Evolutionary conservation across 1,140 invertebrate species (phyloP).

Genomic region (Meloidogyne floridensis): DNA sequence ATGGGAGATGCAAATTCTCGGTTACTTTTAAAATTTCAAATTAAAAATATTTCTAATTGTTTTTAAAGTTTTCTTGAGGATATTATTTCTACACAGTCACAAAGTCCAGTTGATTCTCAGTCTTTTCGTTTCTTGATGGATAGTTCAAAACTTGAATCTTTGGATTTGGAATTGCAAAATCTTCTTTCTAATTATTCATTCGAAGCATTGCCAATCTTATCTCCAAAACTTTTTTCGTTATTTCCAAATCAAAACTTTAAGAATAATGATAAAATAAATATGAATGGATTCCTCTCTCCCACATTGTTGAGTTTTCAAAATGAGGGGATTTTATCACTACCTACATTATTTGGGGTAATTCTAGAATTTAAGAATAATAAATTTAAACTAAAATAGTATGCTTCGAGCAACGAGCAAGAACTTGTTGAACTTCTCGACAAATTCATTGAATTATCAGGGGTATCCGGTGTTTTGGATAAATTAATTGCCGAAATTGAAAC

Average conservation of each 20-base stretch:
- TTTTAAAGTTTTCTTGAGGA: neutral
- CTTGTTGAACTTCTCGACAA: slow-evolving; percentile 32
- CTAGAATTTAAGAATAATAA: neutral
- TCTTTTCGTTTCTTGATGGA: slow-evolving; percentile 16
- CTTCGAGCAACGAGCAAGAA: slow-evolving; percentile 27
- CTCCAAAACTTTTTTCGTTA: slow-evolving; percentile 33
- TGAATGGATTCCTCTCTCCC: slow-evolving; percentile 33
- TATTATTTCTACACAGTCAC: neutral
- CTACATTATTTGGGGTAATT: slow-evolving; percentile 34
- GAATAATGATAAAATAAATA: neutral
- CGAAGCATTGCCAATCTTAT: slow-evolving; percentile 32
- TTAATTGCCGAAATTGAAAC: slow-evolving; percentile 32
- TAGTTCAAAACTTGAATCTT: slow-evolving; percentile 12
- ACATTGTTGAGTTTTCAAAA: slow-evolving; percentile 43
- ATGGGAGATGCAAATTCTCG: slow-evolving; percentile 34
- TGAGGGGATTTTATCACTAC: slow-evolving; percentile 38
- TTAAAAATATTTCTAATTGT: neutral
- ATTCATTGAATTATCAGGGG: slow-evolving; percentile 39
- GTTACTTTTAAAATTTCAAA: neutral
- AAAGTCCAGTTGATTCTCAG: neutral
- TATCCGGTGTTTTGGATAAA: slow-evolving; percentile 28
- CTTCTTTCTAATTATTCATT: slow-evolving; percentile 24
- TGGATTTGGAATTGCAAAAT: slow-evolving; percentile 29
- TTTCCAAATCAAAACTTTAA: slow-evolving; percentile 13
- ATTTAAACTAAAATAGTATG: slow-evolving; percentile 12